A percentile compares a stretch with the other conserved stretches of the same genome.
Conservation (phyloP, 2,888 invertebrate species). For the Choristoneura rosaceana region DNA sequence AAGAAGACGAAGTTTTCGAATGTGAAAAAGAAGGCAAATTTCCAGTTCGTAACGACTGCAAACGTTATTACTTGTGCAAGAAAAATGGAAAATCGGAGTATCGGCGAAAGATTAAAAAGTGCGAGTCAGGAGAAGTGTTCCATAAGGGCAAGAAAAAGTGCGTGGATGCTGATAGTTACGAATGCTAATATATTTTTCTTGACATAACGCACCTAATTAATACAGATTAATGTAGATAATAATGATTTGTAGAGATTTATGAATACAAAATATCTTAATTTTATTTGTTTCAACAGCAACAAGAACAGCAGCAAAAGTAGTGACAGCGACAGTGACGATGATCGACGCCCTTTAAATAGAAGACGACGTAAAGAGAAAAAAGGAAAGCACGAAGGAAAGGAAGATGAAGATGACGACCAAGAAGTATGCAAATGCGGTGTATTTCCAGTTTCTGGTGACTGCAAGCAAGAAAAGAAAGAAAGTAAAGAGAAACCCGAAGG, state of each 20-base stretch:
- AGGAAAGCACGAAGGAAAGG: conserved; percentile 42
- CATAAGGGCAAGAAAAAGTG: conserved; percentile 69
- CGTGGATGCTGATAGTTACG: conserved; percentile 66
- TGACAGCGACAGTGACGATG: conserved; percentile 1
- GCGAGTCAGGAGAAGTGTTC: conserved; percentile 74
- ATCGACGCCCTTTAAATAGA: background rate
- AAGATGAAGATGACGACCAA: conserved; percentile 38
- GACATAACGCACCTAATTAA: background rate
- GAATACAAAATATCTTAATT: background rate
- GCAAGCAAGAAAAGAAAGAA: conserved; percentile 57
- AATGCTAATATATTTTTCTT: conserved; percentile 51
- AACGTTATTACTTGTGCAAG: conserved; percentile 76
- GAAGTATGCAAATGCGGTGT: conserved; percentile 64
- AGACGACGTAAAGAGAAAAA: conserved; percentile 39
- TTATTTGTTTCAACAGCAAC: conserved; percentile 4
- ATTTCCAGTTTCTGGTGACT: conserved; percentile 69
- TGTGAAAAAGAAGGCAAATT: conserved; percentile 71
- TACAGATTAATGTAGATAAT: background rate
- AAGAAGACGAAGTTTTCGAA: conserved; percentile 51
- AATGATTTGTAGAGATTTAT: background rate
- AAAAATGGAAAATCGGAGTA: conserved; percentile 59
- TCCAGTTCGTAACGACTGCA: conserved; percentile 68
- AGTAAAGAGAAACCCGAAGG: conserved; percentile 45
- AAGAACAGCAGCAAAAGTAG: conserved; percentile 4
- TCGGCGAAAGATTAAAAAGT: conserved; percentile 69